Base-by-base conservation (phyloP, 1,140 invertebrate genomes). In the Calliopsis andreniformis region DNA sequence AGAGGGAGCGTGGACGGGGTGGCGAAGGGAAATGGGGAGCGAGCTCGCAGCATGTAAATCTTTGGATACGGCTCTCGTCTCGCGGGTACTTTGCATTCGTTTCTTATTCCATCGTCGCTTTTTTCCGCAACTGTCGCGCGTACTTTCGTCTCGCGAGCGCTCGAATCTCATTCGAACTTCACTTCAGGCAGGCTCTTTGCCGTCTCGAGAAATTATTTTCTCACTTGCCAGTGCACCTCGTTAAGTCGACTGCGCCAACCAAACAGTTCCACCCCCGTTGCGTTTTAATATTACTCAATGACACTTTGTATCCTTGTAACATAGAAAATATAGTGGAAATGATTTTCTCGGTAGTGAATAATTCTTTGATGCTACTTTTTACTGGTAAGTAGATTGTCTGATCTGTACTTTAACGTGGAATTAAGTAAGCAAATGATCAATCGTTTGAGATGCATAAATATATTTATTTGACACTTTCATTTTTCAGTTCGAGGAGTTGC, bases 1-100 rank as follows among this genome's bases (percentile, higher is more conserved):
- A 69, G 64, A n/a, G n/a, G n/a, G n/a, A n/a, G n/a, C n/a, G n/a
- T n/a, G n/a, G n/a, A n/a, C n/a, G n/a, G n/a, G n/a, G n/a, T n/a
- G n/a, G n/a, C n/a, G n/a, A n/a, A n/a, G n/a, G n/a, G n/a, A n/a
- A 1, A 39, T 18, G 20, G 18, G 32, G 56, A 39, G 56, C n/a
- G 55, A n/a, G 55, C n/a, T 64, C 77, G 72, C 80, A 64, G 30
- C 47, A 62, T 61, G 79, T 83, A 82, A 83, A 83, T 83, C 76
- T 78, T 83, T 83, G 45, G 68, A 78, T 78, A 78, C 63, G 69
- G 42, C 55, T 73, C 18, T 77, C 47, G 35, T 75, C 70, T 71
- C 49, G 18, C 47, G 25, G 39, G 49, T 78, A 68, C 59, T 83
- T 83, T 71, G 76, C 75, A 83, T 78, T 82, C 64, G 75, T 82